These are phyloP conservation scores for Cyanoliseus patagonus DNA, from an alignment of 2,113 vertebrate species.

Conservation along the genomic window DNA sequence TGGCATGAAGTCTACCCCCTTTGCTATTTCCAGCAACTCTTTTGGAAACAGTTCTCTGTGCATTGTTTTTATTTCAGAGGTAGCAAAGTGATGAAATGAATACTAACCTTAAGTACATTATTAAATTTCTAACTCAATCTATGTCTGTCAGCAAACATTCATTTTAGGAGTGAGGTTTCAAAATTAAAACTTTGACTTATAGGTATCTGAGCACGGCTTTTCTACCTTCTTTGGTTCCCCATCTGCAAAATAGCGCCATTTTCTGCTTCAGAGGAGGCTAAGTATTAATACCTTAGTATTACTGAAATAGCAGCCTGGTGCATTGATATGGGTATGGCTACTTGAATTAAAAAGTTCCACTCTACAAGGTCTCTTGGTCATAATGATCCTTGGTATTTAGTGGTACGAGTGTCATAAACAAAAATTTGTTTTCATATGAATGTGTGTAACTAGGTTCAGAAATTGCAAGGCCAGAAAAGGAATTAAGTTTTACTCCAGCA, in stretches of 20 bases:
- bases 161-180: not conserved
- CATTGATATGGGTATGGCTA: not conserved
- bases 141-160: not conserved
- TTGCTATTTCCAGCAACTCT: not conserved
- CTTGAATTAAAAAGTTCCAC: slow-evolving; percentile 9
- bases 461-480: not conserved
- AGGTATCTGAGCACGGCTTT: not conserved
- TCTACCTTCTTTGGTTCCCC: not conserved
- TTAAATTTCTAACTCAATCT: not conserved
- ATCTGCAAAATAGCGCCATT: slow-evolving; percentile 35
- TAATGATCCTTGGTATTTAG: not conserved
- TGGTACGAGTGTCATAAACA: not conserved
- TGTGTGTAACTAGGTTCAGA: not conserved
- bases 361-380: not conserved
- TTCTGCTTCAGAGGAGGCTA: slow-evolving; percentile 25
- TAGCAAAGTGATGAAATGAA: not conserved
- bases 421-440: not conserved
- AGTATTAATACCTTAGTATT: slow-evolving; percentile 13
- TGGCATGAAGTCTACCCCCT: not conserved
- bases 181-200: slow-evolving; percentile 11
- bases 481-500: not conserved
- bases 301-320: not conserved
- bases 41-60: not conserved
- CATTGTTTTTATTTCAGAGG: not conserved
- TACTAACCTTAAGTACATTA: not conserved